Base-by-base conservation (phyloP, 2,888 invertebrate genomes). In the Macrostomum cliftonense region DNA sequence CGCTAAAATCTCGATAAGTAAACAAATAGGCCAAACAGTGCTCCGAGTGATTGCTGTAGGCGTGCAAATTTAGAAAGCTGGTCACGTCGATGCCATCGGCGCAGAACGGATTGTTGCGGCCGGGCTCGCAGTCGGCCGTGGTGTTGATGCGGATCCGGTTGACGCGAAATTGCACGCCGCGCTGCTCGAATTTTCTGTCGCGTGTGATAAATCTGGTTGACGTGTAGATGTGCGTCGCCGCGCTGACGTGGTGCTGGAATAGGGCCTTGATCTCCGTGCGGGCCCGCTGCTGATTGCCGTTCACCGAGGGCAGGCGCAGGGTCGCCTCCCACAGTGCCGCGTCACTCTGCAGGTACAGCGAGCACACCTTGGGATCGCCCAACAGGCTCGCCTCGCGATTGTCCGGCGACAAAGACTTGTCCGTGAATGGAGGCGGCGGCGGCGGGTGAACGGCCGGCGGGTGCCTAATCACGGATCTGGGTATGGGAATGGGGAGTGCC, bases 21-120 rank as follows among this genome's bases (percentile, higher is more conserved):
- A 99, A 93, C 54, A 97, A 88, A 70, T 95, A 99, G n/a, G 97
- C 95, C 55, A 99, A 77, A 68, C 97, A 99, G 74, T 95, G 99
- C 71, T 86, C 86, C 63, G 93, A 86, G 70, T 97, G 97, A 74
- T 97, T 88, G 50, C 84, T 83, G 55, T 93, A 76, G 12, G 95
- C 95, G 71, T 97, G 95, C 42, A 95, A 77, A 73, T 97, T 97
- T 51, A 97, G 77, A 73, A 93, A 97, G 74, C 97, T 97, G 61
- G 89, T 91, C 54, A 97, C 97, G 70, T 99, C 97, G 63, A 97
- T 91, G 71, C 95, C 93, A 64, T 85, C 84, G 71, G 83, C 77
- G 68, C 93, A 95, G 71, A 89, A 95, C 56, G 28, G 28, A 28
- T 28, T 28, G 9, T 28, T 28, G 5, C 9, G 60, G 58, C 58